Percentiles rank a stretch among this genome's conserved stretches.
phyloP scores from a whole-genome alignment of 2,888 invertebrate genomes.

The Mactromeris polynyma region DNA sequence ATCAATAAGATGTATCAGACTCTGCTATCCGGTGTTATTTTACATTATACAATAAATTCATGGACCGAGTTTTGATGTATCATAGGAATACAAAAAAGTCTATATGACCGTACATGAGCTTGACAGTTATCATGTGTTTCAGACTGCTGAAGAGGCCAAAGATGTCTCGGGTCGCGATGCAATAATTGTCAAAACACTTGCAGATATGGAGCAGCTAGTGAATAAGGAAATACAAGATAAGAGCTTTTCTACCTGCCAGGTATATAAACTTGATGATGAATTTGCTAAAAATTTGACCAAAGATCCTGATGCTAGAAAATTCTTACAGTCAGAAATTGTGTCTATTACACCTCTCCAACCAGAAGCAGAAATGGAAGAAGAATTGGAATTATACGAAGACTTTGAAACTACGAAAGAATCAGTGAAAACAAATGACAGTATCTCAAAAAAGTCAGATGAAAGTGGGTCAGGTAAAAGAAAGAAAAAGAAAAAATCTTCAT shows the following conservation, averaged over 20 bases:
- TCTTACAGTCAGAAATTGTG: conserved; percentile 39
- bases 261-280: background rate
- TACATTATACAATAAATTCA: too few relatives aligned
- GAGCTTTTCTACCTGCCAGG: background rate
- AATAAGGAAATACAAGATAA: background rate
- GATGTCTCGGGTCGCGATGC: background rate
- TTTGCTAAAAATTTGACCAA: background rate
- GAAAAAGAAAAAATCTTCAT: background rate
- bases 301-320: conserved; percentile 30
- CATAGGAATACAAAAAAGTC: too few relatives aligned
- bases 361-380: background rate
- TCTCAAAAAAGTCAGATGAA: background rate
- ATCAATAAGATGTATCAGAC: too few relatives aligned
- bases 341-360: conserved; percentile 37
- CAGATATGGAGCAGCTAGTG: conserved; percentile 35
- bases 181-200: conserved; percentile 36
- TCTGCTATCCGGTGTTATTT: too few relatives aligned
- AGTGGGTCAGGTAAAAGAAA: too few relatives aligned
- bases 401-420: background rate
- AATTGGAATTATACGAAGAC: background rate
- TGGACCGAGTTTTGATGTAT: too few relatives aligned
- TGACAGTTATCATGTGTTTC: background rate
- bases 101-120: too few relatives aligned
- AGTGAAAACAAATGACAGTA: background rate
- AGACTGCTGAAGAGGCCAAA: background rate